Conservation (phyloP, 2,797 vertebrate genomes). For the Ara ararauna region DNA sequence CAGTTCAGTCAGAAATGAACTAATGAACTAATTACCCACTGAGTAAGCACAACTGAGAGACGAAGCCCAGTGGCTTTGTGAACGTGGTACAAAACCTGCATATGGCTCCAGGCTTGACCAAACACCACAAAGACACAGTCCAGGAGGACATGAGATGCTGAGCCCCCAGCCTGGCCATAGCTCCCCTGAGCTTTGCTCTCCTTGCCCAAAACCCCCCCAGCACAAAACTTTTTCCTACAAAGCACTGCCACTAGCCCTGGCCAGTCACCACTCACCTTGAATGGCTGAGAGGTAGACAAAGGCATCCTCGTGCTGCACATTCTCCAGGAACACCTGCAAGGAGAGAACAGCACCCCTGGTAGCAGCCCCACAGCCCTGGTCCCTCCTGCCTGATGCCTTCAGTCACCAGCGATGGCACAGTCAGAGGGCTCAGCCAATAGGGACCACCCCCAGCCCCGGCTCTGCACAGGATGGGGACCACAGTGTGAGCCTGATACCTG, state of each 20-base stretch:
- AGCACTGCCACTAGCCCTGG: accelerated
- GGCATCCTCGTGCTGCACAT: constrained; percentile 90
- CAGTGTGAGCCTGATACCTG: constrained; percentile 58
- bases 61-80: neutral
- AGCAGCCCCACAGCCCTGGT: constrained; percentile 36
- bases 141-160: neutral
- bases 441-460: neutral
- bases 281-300: constrained; percentile 87
- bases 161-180: neutral
- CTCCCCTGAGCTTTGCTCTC: neutral
- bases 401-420: accelerated
- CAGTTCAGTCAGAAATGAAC: neutral
- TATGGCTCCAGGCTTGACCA: accelerated
- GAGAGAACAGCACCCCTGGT: neutral
- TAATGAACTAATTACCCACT: neutral
- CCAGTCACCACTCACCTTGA: neutral
- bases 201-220: neutral
- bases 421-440: accelerated
- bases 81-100: accelerated
- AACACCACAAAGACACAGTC: accelerated
- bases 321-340: constrained; percentile 91
- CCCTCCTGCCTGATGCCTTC: neutral
- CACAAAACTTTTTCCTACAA: neutral
- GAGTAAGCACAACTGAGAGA: neutral
- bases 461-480: neutral